phyloP scores from a whole-genome alignment of 2,113 vertebrate species.

The Phyllostomus hastatus region DNA sequence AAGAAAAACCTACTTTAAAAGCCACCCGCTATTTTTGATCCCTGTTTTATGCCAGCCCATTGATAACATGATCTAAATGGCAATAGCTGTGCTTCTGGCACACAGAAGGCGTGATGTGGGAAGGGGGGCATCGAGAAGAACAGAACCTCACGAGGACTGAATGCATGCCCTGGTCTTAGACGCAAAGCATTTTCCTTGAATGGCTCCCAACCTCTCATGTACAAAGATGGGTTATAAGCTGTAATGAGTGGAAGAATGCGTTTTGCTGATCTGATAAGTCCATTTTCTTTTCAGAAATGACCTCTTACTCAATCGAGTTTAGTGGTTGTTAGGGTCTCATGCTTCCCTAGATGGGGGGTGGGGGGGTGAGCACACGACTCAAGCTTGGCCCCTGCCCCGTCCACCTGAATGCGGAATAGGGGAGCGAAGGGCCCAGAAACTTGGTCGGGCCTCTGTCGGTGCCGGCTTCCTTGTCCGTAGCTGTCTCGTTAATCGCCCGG shows the following conservation, averaged over 20 bases:
- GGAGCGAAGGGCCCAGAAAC: background rate
- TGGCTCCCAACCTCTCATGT: background rate
- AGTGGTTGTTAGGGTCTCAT: background rate
- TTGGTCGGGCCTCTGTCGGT: background rate
- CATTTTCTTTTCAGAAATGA: background rate
- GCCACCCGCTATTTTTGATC: background rate
- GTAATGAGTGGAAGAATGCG: background rate
- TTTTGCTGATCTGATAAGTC: background rate
- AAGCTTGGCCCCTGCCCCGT: background rate
- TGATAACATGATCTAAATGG: background rate
- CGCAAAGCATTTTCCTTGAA: background rate
- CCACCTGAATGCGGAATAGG: background rate
- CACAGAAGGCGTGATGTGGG: rapidly evolving
- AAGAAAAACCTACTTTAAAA: background rate
- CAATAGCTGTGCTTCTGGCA: background rate
- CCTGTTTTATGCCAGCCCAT: background rate
- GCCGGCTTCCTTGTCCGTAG: background rate
- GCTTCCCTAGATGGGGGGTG: background rate
- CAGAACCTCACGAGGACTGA: background rate
- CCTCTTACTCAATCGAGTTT: background rate
- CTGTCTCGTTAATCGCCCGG: background rate
- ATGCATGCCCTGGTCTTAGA: background rate
- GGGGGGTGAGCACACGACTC: background rate
- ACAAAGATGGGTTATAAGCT: background rate
- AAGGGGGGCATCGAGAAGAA: background rate